A percentile compares a stretch with the other conserved stretches of the same genome.
Conservation (phyloP, 2,888 invertebrate genomes). For the Lasioglossum vierecki region DNA sequence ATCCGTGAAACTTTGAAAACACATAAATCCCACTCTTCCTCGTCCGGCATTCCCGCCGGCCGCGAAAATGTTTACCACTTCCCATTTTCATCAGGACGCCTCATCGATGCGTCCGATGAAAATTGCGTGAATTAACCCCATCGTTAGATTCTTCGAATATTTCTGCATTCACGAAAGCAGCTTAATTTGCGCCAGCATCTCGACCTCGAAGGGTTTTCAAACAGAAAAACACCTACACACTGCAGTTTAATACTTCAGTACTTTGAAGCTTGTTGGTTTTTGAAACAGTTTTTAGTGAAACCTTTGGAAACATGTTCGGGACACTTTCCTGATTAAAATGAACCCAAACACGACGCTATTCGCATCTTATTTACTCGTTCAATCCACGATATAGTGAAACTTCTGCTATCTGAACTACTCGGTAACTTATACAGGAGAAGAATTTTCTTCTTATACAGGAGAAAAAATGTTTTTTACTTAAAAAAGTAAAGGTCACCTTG, state of each 20-base stretch:
- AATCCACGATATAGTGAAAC: background rate
- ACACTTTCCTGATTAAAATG: background rate
- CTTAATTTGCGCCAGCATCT: background rate
- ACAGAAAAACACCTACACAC: background rate
- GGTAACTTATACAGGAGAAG: background rate
- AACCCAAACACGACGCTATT: background rate
- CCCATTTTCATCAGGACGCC: background rate
- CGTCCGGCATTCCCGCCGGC: background rate
- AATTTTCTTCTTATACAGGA: no score
- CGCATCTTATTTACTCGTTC: background rate
- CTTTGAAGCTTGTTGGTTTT: background rate
- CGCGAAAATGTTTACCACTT: background rate
- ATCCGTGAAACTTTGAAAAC: slow-evolving; percentile 65
- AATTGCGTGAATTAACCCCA: background rate
- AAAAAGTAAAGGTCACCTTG: no score
- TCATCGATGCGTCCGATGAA: background rate
- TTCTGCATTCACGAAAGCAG: background rate
- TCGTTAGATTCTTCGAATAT: background rate
- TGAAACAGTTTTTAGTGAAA: background rate
- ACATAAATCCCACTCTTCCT: slow-evolving; percentile 53
- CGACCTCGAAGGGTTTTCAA: background rate
- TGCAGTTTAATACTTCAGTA: no score
- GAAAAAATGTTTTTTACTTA: no score
- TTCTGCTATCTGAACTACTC: background rate
- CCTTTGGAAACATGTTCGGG: background rate